phyloP scores from a whole-genome alignment of 2,888 invertebrate genomes.

The Girardia tigrina region DNA sequence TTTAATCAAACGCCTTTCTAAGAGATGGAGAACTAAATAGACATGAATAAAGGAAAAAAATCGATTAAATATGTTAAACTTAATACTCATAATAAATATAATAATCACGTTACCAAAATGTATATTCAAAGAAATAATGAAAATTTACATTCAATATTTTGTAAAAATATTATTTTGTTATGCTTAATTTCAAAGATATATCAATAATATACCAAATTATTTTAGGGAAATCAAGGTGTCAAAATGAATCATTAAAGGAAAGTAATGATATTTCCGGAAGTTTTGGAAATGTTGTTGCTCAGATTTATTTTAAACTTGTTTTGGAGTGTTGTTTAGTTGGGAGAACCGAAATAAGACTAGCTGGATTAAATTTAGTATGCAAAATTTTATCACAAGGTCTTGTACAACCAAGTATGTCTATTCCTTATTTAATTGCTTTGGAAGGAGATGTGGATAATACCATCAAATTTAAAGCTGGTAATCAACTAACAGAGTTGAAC shows the following conservation, averaged over 20 bases:
- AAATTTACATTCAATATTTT: too few species aligned
- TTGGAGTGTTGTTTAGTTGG: not conserved
- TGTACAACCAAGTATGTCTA: not conserved
- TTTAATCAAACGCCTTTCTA: too few species aligned
- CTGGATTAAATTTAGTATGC: not conserved
- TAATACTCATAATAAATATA: too few species aligned
- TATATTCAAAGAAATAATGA: too few species aligned
- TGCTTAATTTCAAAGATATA: not conserved
- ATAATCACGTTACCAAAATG: too few species aligned
- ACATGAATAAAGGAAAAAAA: too few species aligned
- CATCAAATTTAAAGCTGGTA: not conserved
- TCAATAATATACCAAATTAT: not conserved
- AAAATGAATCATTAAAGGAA: constrained; percentile 12
- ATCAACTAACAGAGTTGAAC: not conserved
- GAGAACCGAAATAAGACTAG: not conserved
- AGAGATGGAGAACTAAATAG: too few species aligned
- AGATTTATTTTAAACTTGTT: constrained; percentile 8
- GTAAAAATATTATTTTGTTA: too few species aligned
- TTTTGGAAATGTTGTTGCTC: constrained; percentile 3
- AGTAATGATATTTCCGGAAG: constrained; percentile 20
- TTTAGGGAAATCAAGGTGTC: not conserved
- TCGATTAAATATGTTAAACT: too few species aligned
- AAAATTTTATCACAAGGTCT: not conserved
- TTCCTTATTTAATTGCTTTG: not conserved
- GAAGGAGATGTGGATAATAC: not conserved